Evolutionary conservation across 2,113 vertebrate species (phyloP).

Genomic region (Castor canadensis): DNA sequence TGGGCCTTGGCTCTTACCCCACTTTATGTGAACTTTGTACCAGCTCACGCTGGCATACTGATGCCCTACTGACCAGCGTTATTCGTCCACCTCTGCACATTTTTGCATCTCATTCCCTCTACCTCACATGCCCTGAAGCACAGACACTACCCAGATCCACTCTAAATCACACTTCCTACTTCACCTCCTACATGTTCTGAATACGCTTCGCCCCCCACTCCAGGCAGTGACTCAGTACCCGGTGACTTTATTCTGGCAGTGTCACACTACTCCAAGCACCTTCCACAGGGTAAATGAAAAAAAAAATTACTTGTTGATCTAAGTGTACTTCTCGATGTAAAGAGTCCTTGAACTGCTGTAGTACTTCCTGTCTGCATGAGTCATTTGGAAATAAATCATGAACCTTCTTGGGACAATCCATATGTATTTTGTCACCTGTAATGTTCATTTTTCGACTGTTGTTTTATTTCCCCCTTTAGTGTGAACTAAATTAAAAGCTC

Average conservation of each 20-base stretch:
- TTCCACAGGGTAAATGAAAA: not conserved
- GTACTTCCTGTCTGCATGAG: no score
- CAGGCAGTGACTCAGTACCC: not conserved
- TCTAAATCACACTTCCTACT: not conserved
- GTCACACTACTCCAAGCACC: not conserved
- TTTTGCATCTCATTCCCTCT: conserved; percentile 23
- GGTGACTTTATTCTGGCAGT: not conserved
- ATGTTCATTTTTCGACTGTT: not conserved
- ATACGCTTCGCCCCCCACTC: not conserved
- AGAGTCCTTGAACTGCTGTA: not conserved
- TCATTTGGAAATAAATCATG: not conserved
- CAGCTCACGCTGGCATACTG: not conserved
- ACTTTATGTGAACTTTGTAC: not conserved
- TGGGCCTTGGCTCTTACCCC: not conserved
- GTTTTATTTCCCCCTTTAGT: not conserved
- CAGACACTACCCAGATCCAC: not conserved
- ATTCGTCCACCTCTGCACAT: not conserved
- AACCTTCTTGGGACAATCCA: not conserved
- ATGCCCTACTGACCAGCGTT: not conserved
- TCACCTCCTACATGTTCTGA: not conserved
- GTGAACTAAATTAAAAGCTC: not conserved
- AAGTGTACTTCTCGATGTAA: not conserved
- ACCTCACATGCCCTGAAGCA: not conserved
- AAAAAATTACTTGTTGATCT: not conserved
- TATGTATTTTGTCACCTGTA: no score